Evolutionary conservation across 2,888 invertebrate species (phyloP), one percentile per base, ranked within the genome.

Genomic region (Zaprionus obscuricornis): DNA sequence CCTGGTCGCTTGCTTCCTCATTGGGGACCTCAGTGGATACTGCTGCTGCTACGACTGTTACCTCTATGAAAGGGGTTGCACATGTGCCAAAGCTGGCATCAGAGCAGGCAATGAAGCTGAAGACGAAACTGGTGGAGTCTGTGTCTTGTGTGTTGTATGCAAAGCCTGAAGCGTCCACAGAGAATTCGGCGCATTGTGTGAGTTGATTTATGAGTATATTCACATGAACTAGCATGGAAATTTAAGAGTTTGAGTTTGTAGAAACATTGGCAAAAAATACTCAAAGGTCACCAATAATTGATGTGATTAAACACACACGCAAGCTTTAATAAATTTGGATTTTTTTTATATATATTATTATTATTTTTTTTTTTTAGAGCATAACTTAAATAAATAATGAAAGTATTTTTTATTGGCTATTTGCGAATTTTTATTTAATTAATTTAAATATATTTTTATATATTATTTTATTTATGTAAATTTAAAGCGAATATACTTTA

Each of bases 101-200:
- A n/a, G n/a, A n/a, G n/a, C n/a, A n/a, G n/a, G n/a, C n/a, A n/a
- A n/a, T 11, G 5, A 14, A 20, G 8, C 34, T 34, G 64, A 55
- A 20, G n/a, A 22, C 7, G 22, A 11, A 18, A 13, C 20, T 18
- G 17, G n/a, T n/a, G n/a, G n/a, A 22, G 52, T 27, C 58, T 42
- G 51, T 34, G 55, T 49, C 72, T 51, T 89, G 89, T 74, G 70
- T 78, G 52, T 69, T 89, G 83, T 81, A 87, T 76, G 85, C 88
- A 54, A 77, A 74, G 56, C 74, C 79, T 54, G 76, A 75, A 66
- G 49, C 39, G 43, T 4, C 47, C 43, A 26, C 31, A 31, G 59
- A 55, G 58, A 65, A 46, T 55, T 13, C 50, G 16, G 27, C 24
- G 37, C 54, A 60, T 22, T 85, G 83, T 78, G 81, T 81, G 42